Percentiles rank a stretch among this genome's conserved stretches.
Evolutionary conservation across 2,888 invertebrate genomes (phyloP).

Genomic region (Aleiodes leptofemur): DNA sequence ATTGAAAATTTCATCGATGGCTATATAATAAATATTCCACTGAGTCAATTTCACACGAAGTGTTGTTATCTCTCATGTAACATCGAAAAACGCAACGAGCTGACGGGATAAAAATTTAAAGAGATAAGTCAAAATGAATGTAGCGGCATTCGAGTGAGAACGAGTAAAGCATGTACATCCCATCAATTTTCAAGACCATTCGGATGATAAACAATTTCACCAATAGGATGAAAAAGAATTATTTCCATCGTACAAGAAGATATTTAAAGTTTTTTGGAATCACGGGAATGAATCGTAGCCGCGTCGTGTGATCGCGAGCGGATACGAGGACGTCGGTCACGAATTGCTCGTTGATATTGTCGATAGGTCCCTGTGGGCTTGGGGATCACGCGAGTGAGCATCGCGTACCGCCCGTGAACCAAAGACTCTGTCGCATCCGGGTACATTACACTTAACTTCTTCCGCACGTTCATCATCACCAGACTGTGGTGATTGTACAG

Average conservation of each 20-base stretch:
- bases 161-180: slow-evolving; percentile 43
- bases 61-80: no score
- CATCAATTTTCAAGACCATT: slow-evolving; percentile 26
- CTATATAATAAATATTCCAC: neutral
- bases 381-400: slow-evolving; percentile 79
- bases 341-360: slow-evolving; percentile 67
- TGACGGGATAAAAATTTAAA: neutral
- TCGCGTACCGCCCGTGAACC: slow-evolving; percentile 87
- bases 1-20: no score
- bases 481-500: slow-evolving; percentile 58
- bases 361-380: slow-evolving; percentile 70
- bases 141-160: slow-evolving; percentile 38
- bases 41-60: no score
- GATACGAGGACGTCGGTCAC: slow-evolving; percentile 69
- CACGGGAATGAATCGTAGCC: slow-evolving; percentile 60
- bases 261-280: slow-evolving; percentile 49
- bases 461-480: slow-evolving; percentile 72
- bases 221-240: neutral
- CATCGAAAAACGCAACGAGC: neutral
- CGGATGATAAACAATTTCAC: slow-evolving; percentile 39
- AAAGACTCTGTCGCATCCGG: slow-evolving; percentile 87
- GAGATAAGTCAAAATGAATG: neutral
- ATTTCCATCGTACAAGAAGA: slow-evolving; percentile 33
- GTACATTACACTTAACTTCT: slow-evolving; percentile 85
- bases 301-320: slow-evolving; percentile 61